Base-by-base conservation (phyloP, 2,888 invertebrate genomes). In the Epistrophe eligans region DNA sequence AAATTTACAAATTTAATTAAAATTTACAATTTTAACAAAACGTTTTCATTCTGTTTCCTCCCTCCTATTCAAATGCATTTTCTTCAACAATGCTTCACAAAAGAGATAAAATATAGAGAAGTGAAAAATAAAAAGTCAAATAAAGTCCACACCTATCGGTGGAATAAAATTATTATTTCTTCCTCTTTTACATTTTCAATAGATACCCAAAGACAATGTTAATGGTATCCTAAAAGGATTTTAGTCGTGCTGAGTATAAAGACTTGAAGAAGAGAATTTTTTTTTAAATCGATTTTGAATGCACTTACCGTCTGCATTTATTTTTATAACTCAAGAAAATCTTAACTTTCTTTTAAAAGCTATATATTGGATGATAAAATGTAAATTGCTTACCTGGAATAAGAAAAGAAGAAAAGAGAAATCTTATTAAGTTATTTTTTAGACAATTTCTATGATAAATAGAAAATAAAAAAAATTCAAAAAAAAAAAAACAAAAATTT, bases 261-360 rank as follows among this genome's bases (percentile, higher is more conserved):
- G 17, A 35, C 40, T 70, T 55, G 10, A 45, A 66, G 66, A 76
- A 64, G 62, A 32, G 76, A 45, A 48, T 50, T 70, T 64, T 67
- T 74, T 58, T 74, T 58, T 48, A 71, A 79, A 84, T 84, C 71
- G 79, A 84, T 74, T 84, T 64, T 71, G 71, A 84, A 79, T 84
- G 84, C 74, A 84, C 84, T 84, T 64, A 79, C 79, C 74, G 52
- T 45, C 50, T 82, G 72, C 17, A 50, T 73, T 67, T 24, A 52
- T 13, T 15, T 72, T 40, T 40, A 19, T n/a, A 40, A 40, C 50
- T 11, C 10, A 10, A 52, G 48, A 32, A 66, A 43, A 45, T 32
- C 38, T 66, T 50, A 17, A 66, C 43, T 55, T 45, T 57, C 28
- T 55, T 60, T 28, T 17, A 38, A 40, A 35, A 64, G 67, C 43